A percentile compares a stretch with the other conserved stretches of the same genome.
phyloP scores from a whole-genome alignment of 1,140 invertebrate species.

The Plutomurus gul region DNA sequence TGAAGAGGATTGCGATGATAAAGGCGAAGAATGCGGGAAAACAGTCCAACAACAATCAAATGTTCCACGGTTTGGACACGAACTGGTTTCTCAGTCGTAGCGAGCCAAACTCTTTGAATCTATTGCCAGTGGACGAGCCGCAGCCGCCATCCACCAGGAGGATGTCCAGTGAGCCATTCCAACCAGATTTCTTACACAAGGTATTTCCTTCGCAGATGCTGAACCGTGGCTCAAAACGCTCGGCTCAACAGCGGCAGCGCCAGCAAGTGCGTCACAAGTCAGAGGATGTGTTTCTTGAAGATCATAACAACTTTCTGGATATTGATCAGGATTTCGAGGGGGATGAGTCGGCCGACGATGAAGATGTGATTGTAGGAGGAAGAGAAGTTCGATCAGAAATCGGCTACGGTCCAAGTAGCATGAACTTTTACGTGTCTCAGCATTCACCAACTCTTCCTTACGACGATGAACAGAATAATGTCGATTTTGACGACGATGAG shows the following conservation, averaged over 20 bases:
- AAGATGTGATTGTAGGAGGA: neutral
- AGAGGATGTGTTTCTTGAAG: conserved; percentile 7
- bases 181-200: conserved; percentile 26
- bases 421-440: conserved; percentile 38
- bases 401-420: conserved; percentile 52
- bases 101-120: conserved; percentile 73
- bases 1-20: conserved; percentile 24
- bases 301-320: conserved; percentile 10
- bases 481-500: neutral
- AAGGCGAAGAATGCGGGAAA: conserved; percentile 1
- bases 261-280: neutral
- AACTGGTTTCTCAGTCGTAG: conserved; percentile 71
- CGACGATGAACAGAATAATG: neutral
- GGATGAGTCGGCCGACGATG: conserved; percentile 38
- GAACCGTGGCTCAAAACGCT: neutral
- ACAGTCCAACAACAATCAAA: neutral
- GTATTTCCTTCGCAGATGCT: conserved; percentile 15
- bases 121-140: neutral
- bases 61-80: conserved; percentile 41
- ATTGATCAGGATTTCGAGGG: conserved; percentile 15
- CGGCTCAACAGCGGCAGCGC: neutral
- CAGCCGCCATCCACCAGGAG: neutral
- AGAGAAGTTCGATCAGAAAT: conserved; percentile 49
- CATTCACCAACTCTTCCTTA: conserved; percentile 29
- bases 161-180: conserved; percentile 13